Conservation (phyloP, 2,797 vertebrate genomes). For the Lates japonicus region DNA sequence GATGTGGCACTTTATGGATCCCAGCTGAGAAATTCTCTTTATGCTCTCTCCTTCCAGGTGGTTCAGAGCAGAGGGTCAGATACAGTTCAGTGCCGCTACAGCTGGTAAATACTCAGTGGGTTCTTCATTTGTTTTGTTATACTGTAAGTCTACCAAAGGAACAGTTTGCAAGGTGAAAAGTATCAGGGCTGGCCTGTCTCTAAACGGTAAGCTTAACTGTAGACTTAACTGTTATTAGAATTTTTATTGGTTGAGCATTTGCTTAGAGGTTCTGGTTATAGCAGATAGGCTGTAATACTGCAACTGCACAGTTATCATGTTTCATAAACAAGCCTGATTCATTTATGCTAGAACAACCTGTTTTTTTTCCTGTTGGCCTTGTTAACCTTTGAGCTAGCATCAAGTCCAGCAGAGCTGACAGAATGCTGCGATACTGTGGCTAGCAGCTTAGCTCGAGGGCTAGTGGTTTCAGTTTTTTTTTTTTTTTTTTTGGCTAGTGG, state of each 20-base stretch:
- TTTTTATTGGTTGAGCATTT: neutral
- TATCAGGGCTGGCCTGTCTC: neutral
- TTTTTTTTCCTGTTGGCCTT: neutral
- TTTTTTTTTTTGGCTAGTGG: too few relatives aligned
- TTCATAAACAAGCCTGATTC: neutral
- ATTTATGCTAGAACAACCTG: neutral
- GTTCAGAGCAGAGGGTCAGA: constrained; percentile 63
- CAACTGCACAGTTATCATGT: neutral
- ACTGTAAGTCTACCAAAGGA: constrained; percentile 19
- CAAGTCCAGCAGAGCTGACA: neutral
- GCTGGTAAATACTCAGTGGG: constrained; percentile 41
- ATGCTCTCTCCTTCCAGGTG: constrained; percentile 59
- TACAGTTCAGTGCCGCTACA: constrained; percentile 61
- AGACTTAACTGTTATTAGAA: neutral
- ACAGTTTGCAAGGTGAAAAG: constrained; percentile 3
- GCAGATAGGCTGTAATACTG: neutral
- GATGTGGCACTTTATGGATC: constrained; percentile 61
- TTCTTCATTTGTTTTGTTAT: constrained; percentile 38
- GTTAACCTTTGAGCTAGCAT: neutral
- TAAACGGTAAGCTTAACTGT: neutral
- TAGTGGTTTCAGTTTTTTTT: too few relatives aligned
- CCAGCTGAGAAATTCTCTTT: constrained; percentile 62
- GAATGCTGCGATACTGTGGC: neutral
- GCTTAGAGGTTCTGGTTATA: neutral
- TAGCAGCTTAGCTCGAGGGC: neutral